Conservation (phyloP, 2,888 invertebrate genomes). For the Branchipolynoe longqiensis region DNA sequence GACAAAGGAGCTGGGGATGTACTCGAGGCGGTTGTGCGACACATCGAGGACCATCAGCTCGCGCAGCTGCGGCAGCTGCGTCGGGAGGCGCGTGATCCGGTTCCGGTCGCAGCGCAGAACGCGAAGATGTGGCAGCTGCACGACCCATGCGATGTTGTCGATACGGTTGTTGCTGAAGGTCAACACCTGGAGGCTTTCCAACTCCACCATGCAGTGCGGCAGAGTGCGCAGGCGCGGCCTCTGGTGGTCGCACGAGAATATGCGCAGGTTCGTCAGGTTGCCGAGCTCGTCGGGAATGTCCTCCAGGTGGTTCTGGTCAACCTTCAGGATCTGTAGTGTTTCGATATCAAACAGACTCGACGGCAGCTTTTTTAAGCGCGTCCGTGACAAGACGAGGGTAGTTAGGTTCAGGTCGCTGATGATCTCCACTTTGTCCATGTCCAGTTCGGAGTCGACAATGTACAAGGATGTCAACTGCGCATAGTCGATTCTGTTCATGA, state of each 20-base stretch:
- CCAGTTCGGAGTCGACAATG: conserved; percentile 67
- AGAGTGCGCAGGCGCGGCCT: conserved; percentile 66
- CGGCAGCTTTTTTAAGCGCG: conserved; percentile 66
- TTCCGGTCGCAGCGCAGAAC: conserved; percentile 68
- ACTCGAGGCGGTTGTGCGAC: conserved; percentile 70
- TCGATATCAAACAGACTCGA: conserved; percentile 67
- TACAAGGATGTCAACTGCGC: conserved; percentile 65
- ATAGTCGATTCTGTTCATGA: conserved; percentile 67
- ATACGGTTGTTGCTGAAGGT: conserved; percentile 70
- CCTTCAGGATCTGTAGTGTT: conserved; percentile 68
- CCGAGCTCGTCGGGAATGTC: conserved; percentile 69
- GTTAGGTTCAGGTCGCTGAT: conserved; percentile 64
- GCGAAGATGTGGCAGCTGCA: conserved; percentile 64
- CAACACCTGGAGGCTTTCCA: conserved; percentile 67
- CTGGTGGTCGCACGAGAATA: conserved; percentile 69
- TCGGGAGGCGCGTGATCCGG: conserved; percentile 68
- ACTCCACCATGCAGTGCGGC: conserved; percentile 67
- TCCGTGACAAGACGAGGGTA: conserved; percentile 68
- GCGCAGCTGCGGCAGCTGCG: conserved; percentile 66
- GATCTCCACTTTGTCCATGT: conserved; percentile 61
- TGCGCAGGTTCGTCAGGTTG: conserved; percentile 65
- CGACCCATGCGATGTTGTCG: conserved; percentile 68
- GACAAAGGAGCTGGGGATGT: conserved; percentile 67
- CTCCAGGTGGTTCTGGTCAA: conserved; percentile 69
- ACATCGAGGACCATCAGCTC: conserved; percentile 68